Conservation (phyloP, 2,797 vertebrate genomes). For the Sphaeramia orbicularis region DNA sequence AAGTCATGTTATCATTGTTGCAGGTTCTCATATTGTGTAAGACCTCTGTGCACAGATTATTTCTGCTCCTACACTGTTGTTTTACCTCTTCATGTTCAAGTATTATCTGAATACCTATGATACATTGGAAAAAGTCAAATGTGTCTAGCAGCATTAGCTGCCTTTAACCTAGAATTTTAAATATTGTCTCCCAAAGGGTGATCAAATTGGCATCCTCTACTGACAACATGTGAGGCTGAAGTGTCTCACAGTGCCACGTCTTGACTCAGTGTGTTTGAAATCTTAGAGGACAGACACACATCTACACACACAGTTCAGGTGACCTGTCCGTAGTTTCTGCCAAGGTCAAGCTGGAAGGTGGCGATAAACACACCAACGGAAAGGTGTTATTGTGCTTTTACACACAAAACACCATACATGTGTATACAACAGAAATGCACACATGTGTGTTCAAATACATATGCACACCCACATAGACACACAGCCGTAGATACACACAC, state of each 20-base stretch:
- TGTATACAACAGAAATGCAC: conserved; percentile 39
- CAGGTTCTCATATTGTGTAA: background rate
- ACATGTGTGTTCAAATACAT: conserved; percentile 52
- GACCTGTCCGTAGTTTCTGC: conserved; percentile 74
- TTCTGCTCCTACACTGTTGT: no score
- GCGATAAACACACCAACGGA: conserved; percentile 67
- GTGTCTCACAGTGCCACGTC: conserved; percentile 43
- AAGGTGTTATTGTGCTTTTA: conserved; percentile 66
- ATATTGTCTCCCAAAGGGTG: conserved; percentile 38
- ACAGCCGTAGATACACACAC: conserved; percentile 34
- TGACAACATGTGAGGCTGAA: conserved; percentile 50
- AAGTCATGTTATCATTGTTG: no score
- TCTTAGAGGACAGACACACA: conserved; percentile 58
- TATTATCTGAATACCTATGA: background rate
- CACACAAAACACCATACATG: conserved; percentile 29
- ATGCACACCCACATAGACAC: conserved; percentile 22
- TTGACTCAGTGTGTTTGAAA: conserved; percentile 72
- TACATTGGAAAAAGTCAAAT: background rate
- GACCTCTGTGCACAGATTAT: no score
- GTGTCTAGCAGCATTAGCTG: background rate
- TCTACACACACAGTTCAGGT: conserved; percentile 77
- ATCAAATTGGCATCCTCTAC: conserved; percentile 61
- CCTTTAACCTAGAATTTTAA: conserved; percentile 40
- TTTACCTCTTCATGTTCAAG: background rate
- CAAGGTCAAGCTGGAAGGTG: conserved; percentile 84